Evolutionary conservation across 2,113 vertebrate genomes (phyloP).

Genomic region (Corythornis cristatus): DNA sequence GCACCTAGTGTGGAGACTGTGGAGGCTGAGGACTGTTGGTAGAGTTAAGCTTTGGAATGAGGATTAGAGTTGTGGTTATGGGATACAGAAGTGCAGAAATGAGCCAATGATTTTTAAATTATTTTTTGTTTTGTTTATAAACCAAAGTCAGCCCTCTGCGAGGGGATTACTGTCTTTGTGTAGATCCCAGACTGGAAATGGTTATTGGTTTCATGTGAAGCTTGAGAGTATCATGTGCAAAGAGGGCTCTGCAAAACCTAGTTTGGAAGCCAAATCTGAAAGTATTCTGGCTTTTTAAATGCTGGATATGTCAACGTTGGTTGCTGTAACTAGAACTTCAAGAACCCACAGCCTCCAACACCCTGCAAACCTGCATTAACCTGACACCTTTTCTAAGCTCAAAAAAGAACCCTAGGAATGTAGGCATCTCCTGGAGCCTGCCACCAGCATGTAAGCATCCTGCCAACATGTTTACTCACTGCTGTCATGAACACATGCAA

Average conservation of each 20-base stretch:
- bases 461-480: slow-evolving; percentile 5
- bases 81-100: not conserved
- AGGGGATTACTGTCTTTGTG: not conserved
- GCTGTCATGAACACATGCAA: not conserved
- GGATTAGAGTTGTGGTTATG: not conserved
- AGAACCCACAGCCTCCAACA: not conserved
- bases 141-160: not conserved
- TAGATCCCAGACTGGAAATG: not conserved
- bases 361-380: not conserved
- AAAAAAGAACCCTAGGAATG: not conserved
- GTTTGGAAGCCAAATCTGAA: not conserved
- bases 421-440: not conserved
- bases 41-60: not conserved
- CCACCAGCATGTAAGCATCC: not conserved
- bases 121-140: not conserved
- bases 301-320: not conserved
- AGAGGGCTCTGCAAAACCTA: not conserved
- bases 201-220: not conserved
- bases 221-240: not conserved
- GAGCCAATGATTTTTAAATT: not conserved
- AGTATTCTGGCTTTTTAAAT: not conserved
- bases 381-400: not conserved
- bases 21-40: not conserved
- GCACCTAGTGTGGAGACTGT: not conserved
- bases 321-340: not conserved